A percentile compares a stretch with the other conserved stretches of the same genome.
These are phyloP conservation scores for Cebidichthys violaceus DNA, from an alignment of 2,113 vertebrate genomes.

Conservation along the genomic window DNA sequence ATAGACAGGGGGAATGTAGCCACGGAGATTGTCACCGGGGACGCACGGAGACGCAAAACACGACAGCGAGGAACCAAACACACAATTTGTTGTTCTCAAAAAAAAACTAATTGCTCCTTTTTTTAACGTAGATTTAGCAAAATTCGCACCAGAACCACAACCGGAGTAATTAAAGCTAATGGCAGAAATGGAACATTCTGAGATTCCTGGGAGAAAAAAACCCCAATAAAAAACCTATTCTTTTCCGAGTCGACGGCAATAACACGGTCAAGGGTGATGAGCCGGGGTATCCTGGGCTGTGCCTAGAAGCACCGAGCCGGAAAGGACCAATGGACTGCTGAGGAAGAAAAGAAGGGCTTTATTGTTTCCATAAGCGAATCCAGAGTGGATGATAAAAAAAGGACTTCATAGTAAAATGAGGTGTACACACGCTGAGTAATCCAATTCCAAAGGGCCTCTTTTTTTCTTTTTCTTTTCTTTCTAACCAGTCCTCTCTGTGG, in stretches of 20 bases:
- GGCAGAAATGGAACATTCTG: constrained; percentile 19
- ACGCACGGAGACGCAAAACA: constrained; percentile 22
- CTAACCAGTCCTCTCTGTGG: constrained; percentile 53
- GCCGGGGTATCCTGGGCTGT: constrained; percentile 5
- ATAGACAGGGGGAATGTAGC: constrained; percentile 60
- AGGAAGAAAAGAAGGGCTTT: background rate
- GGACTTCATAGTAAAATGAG: constrained; percentile 48
- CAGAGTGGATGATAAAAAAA: constrained; percentile 25
- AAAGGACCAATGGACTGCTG: background rate
- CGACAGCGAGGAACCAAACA: constrained; percentile 15
- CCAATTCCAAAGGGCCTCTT: constrained; percentile 19
- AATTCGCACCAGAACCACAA: constrained; percentile 1
- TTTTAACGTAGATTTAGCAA: background rate
- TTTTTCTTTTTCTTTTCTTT: constrained; percentile 8
- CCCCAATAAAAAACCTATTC: background rate
- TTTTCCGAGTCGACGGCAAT: constrained; percentile 9
- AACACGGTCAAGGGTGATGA: constrained; percentile 43
- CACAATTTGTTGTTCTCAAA: background rate
- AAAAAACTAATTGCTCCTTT: constrained; percentile 16
- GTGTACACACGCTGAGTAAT: constrained; percentile 47
- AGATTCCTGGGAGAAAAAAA: constrained; percentile 18
- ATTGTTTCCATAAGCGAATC: constrained; percentile 15
- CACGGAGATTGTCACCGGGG: constrained; percentile 65
- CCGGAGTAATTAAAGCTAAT: constrained; percentile 31
- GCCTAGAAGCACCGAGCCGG: too few species aligned